Evolutionary conservation across 1,140 invertebrate species (phyloP).

Genomic region (Chionoecetes opilio): DNA sequence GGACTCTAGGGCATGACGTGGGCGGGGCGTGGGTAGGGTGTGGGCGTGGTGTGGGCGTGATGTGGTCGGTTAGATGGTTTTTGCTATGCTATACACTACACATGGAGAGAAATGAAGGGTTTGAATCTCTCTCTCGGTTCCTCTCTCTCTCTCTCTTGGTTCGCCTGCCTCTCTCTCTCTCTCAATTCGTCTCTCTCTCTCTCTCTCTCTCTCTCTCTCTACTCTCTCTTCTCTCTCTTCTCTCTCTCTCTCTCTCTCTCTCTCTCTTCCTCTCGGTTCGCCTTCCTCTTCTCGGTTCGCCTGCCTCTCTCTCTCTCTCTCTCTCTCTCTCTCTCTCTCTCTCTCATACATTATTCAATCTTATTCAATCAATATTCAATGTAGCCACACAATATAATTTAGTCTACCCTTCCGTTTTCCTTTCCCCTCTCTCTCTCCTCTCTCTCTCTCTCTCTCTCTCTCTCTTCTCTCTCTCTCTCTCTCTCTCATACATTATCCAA

Average conservation of each 20-base stretch:
- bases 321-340: not conserved
- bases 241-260: too few relatives aligned
- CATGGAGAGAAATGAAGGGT: not conserved
- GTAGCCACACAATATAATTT: too few relatives aligned
- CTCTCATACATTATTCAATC: not conserved
- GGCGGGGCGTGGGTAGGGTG: not conserved
- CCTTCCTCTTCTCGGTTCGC: not conserved
- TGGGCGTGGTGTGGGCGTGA: not conserved
- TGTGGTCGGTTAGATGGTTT: not conserved
- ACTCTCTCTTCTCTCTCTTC: not conserved
- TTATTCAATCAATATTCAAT: too few relatives aligned
- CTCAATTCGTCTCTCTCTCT: not conserved
- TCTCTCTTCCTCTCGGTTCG: not conserved
- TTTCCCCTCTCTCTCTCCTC: too few relatives aligned
- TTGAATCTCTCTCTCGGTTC: not conserved
- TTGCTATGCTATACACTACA: not conserved
- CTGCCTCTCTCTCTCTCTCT: too few relatives aligned
- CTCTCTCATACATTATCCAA: too few relatives aligned
- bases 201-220: not conserved
- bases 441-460: too few relatives aligned
- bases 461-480: too few relatives aligned
- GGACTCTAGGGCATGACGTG: too few relatives aligned
- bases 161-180: slow-evolving; percentile 4
- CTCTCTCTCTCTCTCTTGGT: not conserved
- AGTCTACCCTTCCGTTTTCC: too few relatives aligned